Evolutionary conservation across 2,888 invertebrate genomes (phyloP).

Genomic region (Diploptera punctata): DNA sequence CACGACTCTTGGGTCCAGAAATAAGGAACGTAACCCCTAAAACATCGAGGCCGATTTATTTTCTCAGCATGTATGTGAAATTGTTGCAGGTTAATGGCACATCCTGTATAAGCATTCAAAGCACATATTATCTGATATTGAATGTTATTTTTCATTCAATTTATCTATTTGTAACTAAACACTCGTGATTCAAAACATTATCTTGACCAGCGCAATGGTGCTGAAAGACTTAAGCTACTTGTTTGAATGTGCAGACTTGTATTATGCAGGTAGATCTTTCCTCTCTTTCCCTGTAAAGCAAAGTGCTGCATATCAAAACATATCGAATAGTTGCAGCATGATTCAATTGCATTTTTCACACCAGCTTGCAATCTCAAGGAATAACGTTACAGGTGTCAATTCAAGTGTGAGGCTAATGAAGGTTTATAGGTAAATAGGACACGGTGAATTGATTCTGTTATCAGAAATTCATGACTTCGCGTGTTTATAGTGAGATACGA

Average conservation of each 20-base stretch:
- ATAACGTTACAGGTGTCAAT: background rate
- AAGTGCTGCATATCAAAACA: background rate
- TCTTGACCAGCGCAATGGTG: background rate
- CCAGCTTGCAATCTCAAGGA: background rate
- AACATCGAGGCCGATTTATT: too few relatives aligned
- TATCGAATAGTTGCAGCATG: background rate
- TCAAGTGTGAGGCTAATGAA: background rate
- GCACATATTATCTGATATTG: background rate
- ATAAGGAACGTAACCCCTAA: too few relatives aligned
- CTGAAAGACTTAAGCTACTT: background rate
- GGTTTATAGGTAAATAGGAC: background rate
- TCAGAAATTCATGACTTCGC: background rate
- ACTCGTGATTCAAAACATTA: background rate
- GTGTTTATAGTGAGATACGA: too few relatives aligned
- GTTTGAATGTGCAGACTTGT: background rate
- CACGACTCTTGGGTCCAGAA: too few relatives aligned
- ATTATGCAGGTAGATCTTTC: background rate
- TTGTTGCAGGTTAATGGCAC: too few relatives aligned
- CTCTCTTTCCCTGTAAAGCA: background rate
- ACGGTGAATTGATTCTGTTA: background rate
- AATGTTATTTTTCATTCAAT: constrained; percentile 8
- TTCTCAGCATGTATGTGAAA: too few relatives aligned
- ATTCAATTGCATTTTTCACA: background rate
- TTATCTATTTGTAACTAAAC: background rate
- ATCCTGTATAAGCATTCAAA: too few relatives aligned